These are phyloP conservation scores for Podiceps cristatus DNA, from an alignment of 2,113 vertebrate species.

Conservation along the genomic window DNA sequence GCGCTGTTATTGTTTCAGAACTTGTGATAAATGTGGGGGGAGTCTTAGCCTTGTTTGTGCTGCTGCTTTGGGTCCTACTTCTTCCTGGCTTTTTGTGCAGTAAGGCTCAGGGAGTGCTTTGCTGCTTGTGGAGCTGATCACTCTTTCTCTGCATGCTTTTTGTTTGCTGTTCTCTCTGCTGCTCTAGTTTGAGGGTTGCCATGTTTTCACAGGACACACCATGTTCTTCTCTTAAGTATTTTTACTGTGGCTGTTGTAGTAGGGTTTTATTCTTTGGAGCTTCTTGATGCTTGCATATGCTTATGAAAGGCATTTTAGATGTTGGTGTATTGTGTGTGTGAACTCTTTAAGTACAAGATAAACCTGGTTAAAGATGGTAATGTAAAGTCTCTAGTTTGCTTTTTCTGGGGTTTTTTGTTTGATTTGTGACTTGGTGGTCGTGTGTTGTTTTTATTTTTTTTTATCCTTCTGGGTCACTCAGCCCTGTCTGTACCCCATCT, in stretches of 20 bases:
- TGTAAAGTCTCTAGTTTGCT: background rate
- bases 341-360: background rate
- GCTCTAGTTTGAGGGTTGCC: background rate
- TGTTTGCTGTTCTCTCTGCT: background rate
- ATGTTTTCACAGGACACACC: background rate
- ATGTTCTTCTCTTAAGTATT: background rate
- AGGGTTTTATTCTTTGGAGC: background rate
- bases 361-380: background rate
- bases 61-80: background rate
- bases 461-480: background rate
- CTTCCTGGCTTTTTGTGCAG: background rate
- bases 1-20: background rate
- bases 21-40: background rate
- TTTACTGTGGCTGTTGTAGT: background rate
- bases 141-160: background rate
- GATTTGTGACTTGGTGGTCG: background rate
- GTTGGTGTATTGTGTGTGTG: background rate
- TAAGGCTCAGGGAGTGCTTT: fast-evolving
- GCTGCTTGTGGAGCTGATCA: background rate
- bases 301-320: background rate
- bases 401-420: background rate
- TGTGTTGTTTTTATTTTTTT: background rate
- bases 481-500: background rate
- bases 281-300: background rate
- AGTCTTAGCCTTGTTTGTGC: background rate